Percentiles rank a stretch among this genome's conserved stretches.
Evolutionary conservation across 2,888 invertebrate species (phyloP).

Genomic region (Ephialtes manifestator): DNA sequence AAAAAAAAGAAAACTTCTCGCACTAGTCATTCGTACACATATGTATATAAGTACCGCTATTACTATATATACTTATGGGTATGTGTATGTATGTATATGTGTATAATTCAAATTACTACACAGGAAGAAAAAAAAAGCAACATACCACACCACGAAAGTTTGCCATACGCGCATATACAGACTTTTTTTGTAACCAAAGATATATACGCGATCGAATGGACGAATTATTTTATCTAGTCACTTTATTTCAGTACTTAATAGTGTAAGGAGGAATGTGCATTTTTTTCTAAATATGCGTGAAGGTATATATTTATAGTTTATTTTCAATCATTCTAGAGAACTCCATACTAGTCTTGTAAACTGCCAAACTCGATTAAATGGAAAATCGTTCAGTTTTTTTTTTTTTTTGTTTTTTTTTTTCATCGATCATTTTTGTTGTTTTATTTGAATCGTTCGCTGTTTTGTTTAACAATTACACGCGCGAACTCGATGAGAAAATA

Average conservation of each 20-base stretch:
- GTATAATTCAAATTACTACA: slow-evolving; percentile 53
- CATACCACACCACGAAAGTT: slow-evolving; percentile 57
- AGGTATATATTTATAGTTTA: slow-evolving; percentile 24
- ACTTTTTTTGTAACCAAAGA: slow-evolving; percentile 62
- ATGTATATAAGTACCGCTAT: slow-evolving; percentile 71
- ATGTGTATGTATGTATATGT: slow-evolving; percentile 55
- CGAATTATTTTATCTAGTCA: slow-evolving; percentile 78
- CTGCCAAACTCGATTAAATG: slow-evolving; percentile 51
- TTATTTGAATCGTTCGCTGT: background rate
- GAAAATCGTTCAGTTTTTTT: background rate
- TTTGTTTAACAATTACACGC: slow-evolving; percentile 19
- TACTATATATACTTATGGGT: slow-evolving; percentile 58
- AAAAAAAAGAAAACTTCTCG: slow-evolving; percentile 72
- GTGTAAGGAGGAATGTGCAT: slow-evolving; percentile 84
- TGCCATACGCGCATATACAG: slow-evolving; percentile 54
- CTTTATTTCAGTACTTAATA: slow-evolving; percentile 83
- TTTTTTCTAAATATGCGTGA: slow-evolving; percentile 54
- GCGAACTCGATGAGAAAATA: background rate
- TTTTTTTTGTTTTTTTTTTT: background rate
- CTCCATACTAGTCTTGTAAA: slow-evolving; percentile 61
- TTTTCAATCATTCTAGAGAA: slow-evolving; percentile 3
- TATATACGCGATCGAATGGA: slow-evolving; percentile 51
- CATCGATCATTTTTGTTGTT: background rate
- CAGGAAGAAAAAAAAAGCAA: slow-evolving; percentile 47
- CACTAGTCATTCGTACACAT: slow-evolving; percentile 84